These are phyloP conservation scores for Peromyscus eremicus DNA, from an alignment of 2,797 vertebrate genomes.

Conservation along the genomic window DNA sequence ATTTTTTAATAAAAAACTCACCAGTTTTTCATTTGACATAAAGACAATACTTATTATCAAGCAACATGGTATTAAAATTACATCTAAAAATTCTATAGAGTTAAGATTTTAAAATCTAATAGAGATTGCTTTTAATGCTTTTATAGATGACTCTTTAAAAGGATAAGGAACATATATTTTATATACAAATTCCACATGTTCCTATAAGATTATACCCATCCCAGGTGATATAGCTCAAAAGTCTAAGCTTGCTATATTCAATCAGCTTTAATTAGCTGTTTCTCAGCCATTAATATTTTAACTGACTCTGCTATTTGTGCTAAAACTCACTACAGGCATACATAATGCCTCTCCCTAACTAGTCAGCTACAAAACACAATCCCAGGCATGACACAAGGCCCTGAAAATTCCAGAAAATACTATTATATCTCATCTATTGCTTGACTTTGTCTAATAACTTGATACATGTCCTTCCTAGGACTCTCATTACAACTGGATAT, in stretches of 20 bases:
- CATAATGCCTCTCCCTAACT: background rate
- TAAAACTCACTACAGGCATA: background rate
- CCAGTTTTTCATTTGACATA: too few species aligned
- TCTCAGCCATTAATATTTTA: background rate
- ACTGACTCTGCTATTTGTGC: background rate
- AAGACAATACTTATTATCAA: too few species aligned
- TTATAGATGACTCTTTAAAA: background rate
- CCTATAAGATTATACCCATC: too few species aligned
- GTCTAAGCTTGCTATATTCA: background rate
- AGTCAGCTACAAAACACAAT: background rate
- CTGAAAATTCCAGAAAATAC: background rate
- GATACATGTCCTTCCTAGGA: background rate
- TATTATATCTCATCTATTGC: background rate
- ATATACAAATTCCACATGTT: too few species aligned
- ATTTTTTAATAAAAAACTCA: too few species aligned
- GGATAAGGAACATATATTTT: too few species aligned
- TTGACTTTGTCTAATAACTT: background rate
- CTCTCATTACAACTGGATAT: too few species aligned
- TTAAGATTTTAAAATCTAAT: background rate
- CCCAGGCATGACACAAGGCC: background rate
- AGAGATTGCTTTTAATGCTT: background rate
- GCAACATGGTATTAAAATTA: background rate
- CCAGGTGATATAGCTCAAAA: too few species aligned
- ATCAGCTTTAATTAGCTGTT: background rate
- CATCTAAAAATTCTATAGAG: background rate